A percentile compares a stretch with the other conserved stretches of the same genome.
Conservation (phyloP, 2,797 vertebrate genomes). For the Rhinophrynus dorsalis region DNA sequence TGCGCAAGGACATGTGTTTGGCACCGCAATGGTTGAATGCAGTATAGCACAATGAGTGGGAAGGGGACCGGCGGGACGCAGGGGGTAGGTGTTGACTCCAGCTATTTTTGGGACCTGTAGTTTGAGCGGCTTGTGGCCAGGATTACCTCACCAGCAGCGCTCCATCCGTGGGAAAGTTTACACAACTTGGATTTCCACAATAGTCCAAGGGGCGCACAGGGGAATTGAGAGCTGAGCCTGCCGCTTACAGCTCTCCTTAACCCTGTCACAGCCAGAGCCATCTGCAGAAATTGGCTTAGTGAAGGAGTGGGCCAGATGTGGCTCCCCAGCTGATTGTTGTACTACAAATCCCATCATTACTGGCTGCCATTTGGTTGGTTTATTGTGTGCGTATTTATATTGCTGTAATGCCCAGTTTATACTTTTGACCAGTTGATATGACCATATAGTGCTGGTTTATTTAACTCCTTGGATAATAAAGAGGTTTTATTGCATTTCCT, state of each 20-base stretch:
- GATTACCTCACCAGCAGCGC: constrained; percentile 30
- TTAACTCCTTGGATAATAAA: no score
- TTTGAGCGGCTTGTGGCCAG: constrained; percentile 13
- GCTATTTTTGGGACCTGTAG: constrained; percentile 27
- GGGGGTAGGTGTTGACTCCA: constrained; percentile 24
- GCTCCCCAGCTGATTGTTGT: no score
- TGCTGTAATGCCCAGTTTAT: no score
- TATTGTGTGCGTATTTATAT: no score
- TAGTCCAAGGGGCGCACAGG: constrained; percentile 24
- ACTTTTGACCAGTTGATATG: no score
- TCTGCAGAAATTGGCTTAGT: no score
- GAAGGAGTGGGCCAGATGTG: no score
- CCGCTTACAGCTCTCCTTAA: neutral
- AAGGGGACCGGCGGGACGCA: neutral
- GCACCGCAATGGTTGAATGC: constrained; percentile 4
- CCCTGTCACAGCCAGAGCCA: neutral
- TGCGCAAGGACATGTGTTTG: no score
- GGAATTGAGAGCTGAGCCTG: neutral
- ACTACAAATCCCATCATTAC: no score
- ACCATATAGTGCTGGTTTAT: no score
- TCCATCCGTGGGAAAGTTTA: constrained; percentile 46
- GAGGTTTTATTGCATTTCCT: no score
- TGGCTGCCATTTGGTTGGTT: no score
- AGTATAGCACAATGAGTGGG: neutral
- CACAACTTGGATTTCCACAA: constrained; percentile 19